phyloP scores from a whole-genome alignment of 2,113 vertebrate genomes.

The Choloepus hoffmanni region DNA sequence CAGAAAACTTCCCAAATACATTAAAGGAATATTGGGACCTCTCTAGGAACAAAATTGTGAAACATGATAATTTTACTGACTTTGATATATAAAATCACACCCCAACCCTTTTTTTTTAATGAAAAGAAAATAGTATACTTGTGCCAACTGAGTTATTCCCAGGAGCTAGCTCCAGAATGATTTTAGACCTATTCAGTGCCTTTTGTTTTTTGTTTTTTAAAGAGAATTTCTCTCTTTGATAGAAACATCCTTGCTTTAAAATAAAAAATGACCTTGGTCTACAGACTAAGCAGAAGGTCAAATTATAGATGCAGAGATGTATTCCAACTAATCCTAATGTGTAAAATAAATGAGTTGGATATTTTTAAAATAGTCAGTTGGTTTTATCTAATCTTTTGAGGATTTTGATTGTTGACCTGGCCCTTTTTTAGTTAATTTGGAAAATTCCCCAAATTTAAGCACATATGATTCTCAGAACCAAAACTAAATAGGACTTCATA shows the following conservation, averaged over 20 bases:
- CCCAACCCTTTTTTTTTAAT: conserved; percentile 35
- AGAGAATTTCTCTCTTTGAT: conserved; percentile 14
- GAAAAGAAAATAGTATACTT: conserved; percentile 75
- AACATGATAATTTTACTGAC: conserved; percentile 80
- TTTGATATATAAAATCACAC: conserved; percentile 61
- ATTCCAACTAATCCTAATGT: conserved; percentile 9
- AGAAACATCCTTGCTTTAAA: conserved; percentile 40
- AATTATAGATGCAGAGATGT: not conserved
- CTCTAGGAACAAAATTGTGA: conserved; percentile 83
- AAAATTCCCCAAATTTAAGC: conserved; percentile 25
- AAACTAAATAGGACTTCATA: conserved; percentile 42
- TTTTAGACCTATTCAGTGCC: conserved; percentile 26
- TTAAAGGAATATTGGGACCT: conserved; percentile 72
- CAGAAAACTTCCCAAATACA: conserved; percentile 64
- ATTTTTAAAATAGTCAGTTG: not conserved
- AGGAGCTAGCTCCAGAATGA: conserved; percentile 65
- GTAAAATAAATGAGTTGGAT: not conserved
- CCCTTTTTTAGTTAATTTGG: conserved; percentile 28
- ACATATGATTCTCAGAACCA: not conserved
- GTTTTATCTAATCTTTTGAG: conserved; percentile 10
- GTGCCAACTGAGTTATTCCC: conserved; percentile 74
- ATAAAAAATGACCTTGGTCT: conserved; percentile 2
- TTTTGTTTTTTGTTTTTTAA: conserved; percentile 52
- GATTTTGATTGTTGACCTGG: not conserved
- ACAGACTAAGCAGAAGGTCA: not conserved